Conservation (phyloP, 2,888 invertebrate species). For the Zygogramma bicolorata region DNA sequence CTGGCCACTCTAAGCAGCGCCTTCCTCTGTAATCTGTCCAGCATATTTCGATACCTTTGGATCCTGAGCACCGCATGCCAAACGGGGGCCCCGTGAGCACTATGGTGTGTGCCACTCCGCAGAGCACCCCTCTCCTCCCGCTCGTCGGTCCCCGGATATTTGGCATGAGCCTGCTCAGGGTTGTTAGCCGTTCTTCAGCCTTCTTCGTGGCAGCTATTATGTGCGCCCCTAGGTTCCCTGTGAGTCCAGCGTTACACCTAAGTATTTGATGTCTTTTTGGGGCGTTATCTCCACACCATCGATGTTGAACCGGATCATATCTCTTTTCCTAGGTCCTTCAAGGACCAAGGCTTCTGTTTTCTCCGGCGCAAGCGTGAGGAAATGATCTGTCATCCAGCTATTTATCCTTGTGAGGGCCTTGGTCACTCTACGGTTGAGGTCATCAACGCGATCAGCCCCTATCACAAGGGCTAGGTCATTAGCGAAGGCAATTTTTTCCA, state of each 20-base stretch:
- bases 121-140: not conserved
- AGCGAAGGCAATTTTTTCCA: conserved; percentile 23
- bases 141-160: not conserved
- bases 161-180: not conserved
- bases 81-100: not conserved
- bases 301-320: not conserved
- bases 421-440: not conserved
- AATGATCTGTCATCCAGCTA: not conserved
- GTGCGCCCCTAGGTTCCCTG: not conserved
- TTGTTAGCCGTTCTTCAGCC: not conserved
- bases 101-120: not conserved
- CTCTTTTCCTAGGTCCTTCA: not conserved
- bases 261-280: not conserved
- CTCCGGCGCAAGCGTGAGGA: not conserved
- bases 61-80: not conserved
- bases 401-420: not conserved
- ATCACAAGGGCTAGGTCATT: conserved; percentile 36
- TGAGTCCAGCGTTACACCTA: not conserved
- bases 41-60: not conserved
- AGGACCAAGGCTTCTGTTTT: not conserved
- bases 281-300: not conserved
- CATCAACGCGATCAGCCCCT: not conserved
- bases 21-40: not conserved
- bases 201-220: not conserved
- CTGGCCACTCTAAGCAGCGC: not conserved